A percentile compares a stretch with the other conserved stretches of the same genome.
Evolutionary conservation across 2,888 invertebrate genomes (phyloP).

Genomic region (Leucophenga montana): DNA sequence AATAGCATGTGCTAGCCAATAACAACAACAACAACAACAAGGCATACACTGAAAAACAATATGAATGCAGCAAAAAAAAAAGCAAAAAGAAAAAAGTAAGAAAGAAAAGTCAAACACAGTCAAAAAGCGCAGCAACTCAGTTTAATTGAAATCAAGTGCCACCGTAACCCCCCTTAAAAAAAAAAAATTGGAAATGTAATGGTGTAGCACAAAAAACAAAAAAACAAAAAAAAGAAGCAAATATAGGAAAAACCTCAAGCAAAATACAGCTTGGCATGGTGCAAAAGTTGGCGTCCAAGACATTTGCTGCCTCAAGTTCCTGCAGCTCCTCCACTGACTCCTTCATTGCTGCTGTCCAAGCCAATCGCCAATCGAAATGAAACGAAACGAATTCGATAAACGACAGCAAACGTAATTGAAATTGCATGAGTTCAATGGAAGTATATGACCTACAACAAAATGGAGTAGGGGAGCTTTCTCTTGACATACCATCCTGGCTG

Average conservation of each 20-base stretch:
- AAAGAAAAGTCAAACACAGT: constrained; percentile 26
- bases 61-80: constrained; percentile 44
- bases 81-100: neutral
- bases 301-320: too few relatives aligned
- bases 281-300: constrained; percentile 36
- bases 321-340: neutral
- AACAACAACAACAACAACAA: constrained; percentile 28
- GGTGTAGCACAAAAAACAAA: too few relatives aligned
- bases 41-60: constrained; percentile 62
- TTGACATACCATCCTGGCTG: neutral
- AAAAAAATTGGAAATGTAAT: neutral
- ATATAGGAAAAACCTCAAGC: neutral
- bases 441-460: constrained; percentile 20
- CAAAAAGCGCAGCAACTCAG: constrained; percentile 54
- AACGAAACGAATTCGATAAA: constrained; percentile 64
- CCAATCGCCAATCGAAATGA: constrained; percentile 62
- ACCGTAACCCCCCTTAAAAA: neutral
- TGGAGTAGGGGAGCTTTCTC: constrained; percentile 41
- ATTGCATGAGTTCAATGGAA: constrained; percentile 67
- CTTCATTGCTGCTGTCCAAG: constrained; percentile 37
- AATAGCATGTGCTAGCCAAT: constrained; percentile 24
- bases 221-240: too few relatives aligned
- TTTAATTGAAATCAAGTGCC: constrained; percentile 61
- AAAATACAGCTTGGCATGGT: constrained; percentile 12
- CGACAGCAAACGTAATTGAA: constrained; percentile 68